These are phyloP conservation scores for Pyralis farinalis DNA, from an alignment of 2,888 invertebrate species.

Conservation along the genomic window DNA sequence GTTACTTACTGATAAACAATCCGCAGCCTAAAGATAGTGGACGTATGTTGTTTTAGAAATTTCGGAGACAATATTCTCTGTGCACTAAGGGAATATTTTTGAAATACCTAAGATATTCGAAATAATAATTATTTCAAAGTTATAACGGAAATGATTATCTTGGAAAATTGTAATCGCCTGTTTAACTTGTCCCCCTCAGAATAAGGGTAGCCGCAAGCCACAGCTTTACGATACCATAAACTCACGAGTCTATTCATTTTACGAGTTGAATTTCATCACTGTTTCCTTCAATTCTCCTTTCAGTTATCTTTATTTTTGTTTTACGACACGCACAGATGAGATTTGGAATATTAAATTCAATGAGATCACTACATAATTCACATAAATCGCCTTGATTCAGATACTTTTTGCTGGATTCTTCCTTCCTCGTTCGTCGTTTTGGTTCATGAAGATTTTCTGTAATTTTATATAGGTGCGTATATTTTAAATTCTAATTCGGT, in stretches of 20 bases:
- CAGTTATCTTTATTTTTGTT: slow-evolving; percentile 60
- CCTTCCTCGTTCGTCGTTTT: too few relatives aligned
- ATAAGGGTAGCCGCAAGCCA: slow-evolving; percentile 20
- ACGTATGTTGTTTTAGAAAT: too few relatives aligned
- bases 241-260: slow-evolving; percentile 55
- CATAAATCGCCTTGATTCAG: neutral
- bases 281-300: slow-evolving; percentile 41
- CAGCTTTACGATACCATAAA: slow-evolving; percentile 58
- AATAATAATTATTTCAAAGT: too few relatives aligned
- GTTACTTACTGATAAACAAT: too few relatives aligned
- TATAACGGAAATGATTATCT: neutral
- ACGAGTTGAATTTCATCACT: slow-evolving; percentile 63
- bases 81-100: too few relatives aligned
- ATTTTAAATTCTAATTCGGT: too few relatives aligned
- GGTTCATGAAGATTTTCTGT: too few relatives aligned
- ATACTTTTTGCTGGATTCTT: neutral
- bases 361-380: slow-evolving; percentile 6
- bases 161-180: slow-evolving; percentile 5
- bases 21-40: too few relatives aligned
- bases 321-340: slow-evolving; percentile 51
- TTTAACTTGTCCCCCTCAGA: slow-evolving; percentile 9
- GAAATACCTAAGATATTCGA: too few relatives aligned
- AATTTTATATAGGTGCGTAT: too few relatives aligned
- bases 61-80: too few relatives aligned
- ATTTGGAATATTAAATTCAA: slow-evolving; percentile 7